Percentiles rank a stretch among this genome's conserved stretches.
These are phyloP conservation scores for Galemys pyrenaicus DNA, from an alignment of 2,113 vertebrate genomes.

Conservation along the genomic window DNA sequence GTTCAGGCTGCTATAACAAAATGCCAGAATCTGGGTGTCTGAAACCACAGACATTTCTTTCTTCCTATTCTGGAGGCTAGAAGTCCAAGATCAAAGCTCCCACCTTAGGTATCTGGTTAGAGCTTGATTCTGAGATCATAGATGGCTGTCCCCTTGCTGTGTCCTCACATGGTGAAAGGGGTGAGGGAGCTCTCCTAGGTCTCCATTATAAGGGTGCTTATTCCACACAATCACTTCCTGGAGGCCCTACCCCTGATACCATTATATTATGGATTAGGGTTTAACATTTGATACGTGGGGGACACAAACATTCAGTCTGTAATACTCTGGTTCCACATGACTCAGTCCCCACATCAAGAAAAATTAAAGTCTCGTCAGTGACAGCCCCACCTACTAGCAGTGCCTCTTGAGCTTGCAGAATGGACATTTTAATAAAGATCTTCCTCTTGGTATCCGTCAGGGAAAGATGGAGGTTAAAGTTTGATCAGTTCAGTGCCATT, in stretches of 20 bases:
- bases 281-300: background rate
- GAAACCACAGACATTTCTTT: background rate
- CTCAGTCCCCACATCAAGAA: background rate
- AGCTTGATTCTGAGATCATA: background rate
- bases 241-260: background rate
- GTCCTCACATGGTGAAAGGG: background rate
- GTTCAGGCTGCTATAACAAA: background rate
- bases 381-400: rapidly evolving
- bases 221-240: too few relatives aligned
- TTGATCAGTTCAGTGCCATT: background rate
- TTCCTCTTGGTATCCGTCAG: background rate
- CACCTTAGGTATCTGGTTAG: background rate
- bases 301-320: background rate
- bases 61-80: background rate
- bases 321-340: background rate
- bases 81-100: background rate
- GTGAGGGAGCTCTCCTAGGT: rapidly evolving
- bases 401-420: background rate
- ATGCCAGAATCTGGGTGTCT: background rate
- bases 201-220: background rate
- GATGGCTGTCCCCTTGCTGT: background rate
- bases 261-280: background rate
- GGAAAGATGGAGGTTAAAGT: background rate
- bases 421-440: background rate
- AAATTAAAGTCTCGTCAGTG: background rate